phyloP scores from a whole-genome alignment of 1,140 invertebrate species.

The Zophobas morio region DNA sequence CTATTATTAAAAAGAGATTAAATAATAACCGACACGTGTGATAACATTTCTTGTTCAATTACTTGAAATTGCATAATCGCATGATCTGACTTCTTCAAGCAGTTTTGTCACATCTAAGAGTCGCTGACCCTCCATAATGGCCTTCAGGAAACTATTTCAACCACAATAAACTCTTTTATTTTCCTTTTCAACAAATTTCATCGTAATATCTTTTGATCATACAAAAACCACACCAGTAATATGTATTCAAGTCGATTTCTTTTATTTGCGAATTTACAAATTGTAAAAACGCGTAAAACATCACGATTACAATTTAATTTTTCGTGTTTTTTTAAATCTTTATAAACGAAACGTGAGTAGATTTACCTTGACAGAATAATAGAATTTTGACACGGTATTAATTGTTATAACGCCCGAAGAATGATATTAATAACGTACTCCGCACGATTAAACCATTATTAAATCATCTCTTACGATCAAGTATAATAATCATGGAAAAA shows the following conservation, averaged over 20 bases:
- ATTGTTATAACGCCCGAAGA: no score
- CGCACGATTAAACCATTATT: no score
- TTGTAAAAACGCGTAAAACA: not conserved
- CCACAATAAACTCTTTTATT: not conserved
- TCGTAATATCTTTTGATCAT: slow-evolving; percentile 5
- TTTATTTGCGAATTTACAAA: not conserved
- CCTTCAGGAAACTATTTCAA: slow-evolving; percentile 13
- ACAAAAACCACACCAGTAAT: not conserved
- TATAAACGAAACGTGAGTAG: slow-evolving; percentile 10
- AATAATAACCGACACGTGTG: no score
- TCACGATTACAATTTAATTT: not conserved
- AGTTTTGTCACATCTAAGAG: slow-evolving; percentile 10
- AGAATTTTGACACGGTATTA: not conserved
- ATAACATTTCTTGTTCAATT: not conserved
- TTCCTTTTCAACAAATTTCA: not conserved
- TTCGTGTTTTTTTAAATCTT: not conserved
- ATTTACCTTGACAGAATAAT: slow-evolving; percentile 7
- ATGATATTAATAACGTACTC: no score
- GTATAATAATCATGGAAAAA: no score
- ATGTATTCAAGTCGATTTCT: no score
- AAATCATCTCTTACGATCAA: no score
- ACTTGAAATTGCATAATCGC: slow-evolving; percentile 6
- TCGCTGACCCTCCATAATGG: slow-evolving; percentile 29
- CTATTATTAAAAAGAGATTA: no score
- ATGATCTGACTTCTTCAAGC: slow-evolving; percentile 13